These are phyloP conservation scores for Polydesmus complanatus DNA, from an alignment of 2,888 invertebrate species.

Conservation along the genomic window DNA sequence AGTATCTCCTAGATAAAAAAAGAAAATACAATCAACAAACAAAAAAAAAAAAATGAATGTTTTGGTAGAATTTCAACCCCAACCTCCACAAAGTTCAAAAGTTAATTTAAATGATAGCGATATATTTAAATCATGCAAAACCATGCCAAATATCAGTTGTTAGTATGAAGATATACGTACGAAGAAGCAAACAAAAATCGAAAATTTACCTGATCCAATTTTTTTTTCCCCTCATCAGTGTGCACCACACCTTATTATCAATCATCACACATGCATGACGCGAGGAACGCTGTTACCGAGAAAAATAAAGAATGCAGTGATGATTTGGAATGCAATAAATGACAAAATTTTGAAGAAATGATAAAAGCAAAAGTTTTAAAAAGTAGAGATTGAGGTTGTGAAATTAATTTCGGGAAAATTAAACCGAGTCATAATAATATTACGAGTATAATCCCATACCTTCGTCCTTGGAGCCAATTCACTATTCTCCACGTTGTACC, in stretches of 20 bases:
- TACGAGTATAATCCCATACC: constrained; percentile 1
- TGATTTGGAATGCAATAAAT: neutral
- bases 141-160: no score
- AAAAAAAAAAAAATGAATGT: neutral
- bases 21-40: neutral
- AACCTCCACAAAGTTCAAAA: neutral
- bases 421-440: neutral
- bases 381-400: neutral
- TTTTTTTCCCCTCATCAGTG: neutral
- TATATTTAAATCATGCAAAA: no score
- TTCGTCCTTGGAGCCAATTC: constrained; percentile 16
- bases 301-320: neutral
- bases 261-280: constrained; percentile 12
- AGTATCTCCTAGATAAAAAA: constrained; percentile 1
- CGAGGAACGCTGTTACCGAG: constrained; percentile 9
- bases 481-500: constrained; percentile 13
- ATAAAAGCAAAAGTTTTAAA: neutral
- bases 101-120: no score
- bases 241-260: neutral
- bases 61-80: neutral
- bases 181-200: neutral
- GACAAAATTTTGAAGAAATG: neutral
- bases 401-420: neutral
- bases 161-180: neutral
- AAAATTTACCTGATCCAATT: neutral